Evolutionary conservation across 2,113 vertebrate species (phyloP), one percentile per base, ranked within the genome.

Genomic region (Anolis carolinensis): DNA sequence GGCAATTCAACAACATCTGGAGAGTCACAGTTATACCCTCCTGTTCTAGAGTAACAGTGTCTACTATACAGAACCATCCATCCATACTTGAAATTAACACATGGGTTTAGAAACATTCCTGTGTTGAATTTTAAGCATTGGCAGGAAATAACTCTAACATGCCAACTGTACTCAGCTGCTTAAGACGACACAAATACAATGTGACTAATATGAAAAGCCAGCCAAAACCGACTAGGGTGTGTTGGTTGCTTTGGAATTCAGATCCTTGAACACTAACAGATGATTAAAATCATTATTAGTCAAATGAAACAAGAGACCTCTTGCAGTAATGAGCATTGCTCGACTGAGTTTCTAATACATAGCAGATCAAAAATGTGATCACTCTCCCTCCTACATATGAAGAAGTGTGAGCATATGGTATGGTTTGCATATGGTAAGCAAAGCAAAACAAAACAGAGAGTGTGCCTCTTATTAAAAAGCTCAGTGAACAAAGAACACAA

Each of bases 151-250:
- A 75, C 79, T 85, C 82, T 84, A 86, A 83, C 21, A 73, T 81
- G 86, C 79, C 1, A 23, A 89, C 25, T 91, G 77, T 88, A 87
- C 84, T 93, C 79, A 84, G 80, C 71, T 89, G 67, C 79, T 87
- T 73, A 87, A 94, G 88, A 36, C 93, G 86, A 91, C 94, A 89
- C 67, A 93, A 84, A 84, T 92, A 73, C 82, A 93, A 88, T 0
- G 0, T 34, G 79, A 86, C 83, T 93, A 88, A 94, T 84, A 63
- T 86, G 91, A 91, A 67, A 90, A 87, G 90, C 91, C 90, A 95
- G 85, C 89, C 88, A 82, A 90, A 87, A 86, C 87, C 81, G 78
- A 89, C 83, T 94, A 83, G 77, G 79, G 78, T 80, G 88, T 79
- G 34, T 39, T 63, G 89, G 92, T 93, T 92, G 25, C 62, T 88